Conservation (phyloP, 2,888 invertebrate genomes). For the Himalopsyche japonica region DNA sequence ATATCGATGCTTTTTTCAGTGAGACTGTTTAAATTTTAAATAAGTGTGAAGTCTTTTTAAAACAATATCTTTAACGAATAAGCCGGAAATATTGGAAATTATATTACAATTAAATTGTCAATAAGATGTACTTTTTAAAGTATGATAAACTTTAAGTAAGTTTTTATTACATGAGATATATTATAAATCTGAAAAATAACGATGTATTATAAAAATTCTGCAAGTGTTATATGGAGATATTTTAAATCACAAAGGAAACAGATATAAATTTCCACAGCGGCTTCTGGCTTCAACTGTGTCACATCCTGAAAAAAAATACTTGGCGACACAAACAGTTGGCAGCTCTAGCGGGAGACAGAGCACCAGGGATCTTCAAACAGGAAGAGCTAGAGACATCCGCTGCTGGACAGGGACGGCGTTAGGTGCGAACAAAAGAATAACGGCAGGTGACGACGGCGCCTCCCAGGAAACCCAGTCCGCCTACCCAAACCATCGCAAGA, state of each 20-base stretch:
- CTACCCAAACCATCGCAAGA: background rate
- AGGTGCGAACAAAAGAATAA: slow-evolving; percentile 25
- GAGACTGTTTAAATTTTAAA: too few species aligned
- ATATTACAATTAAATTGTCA: too few species aligned
- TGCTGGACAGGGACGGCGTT: slow-evolving; percentile 35
- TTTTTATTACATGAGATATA: too few species aligned
- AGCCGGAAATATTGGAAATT: too few species aligned
- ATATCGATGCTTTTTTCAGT: too few species aligned
- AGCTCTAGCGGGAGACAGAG: background rate
- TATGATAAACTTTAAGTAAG: too few species aligned
- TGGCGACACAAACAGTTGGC: background rate
- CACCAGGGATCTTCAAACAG: slow-evolving; percentile 18
- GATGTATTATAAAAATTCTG: background rate
- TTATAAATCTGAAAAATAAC: too few species aligned
- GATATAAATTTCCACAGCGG: background rate
- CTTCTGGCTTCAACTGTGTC: background rate
- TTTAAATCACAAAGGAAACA: background rate
- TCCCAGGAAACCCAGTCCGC: background rate
- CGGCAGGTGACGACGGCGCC: slow-evolving; percentile 10
- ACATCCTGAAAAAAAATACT: background rate
- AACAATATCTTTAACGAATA: too few species aligned
- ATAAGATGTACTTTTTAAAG: too few species aligned
- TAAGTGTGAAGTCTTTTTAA: too few species aligned
- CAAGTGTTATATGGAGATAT: background rate
- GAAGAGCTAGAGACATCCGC: slow-evolving; percentile 36